Percentiles rank a stretch among this genome's conserved stretches.
phyloP scores from a whole-genome alignment of 2,113 vertebrate species.

The Gasterosteus aculeatus region DNA sequence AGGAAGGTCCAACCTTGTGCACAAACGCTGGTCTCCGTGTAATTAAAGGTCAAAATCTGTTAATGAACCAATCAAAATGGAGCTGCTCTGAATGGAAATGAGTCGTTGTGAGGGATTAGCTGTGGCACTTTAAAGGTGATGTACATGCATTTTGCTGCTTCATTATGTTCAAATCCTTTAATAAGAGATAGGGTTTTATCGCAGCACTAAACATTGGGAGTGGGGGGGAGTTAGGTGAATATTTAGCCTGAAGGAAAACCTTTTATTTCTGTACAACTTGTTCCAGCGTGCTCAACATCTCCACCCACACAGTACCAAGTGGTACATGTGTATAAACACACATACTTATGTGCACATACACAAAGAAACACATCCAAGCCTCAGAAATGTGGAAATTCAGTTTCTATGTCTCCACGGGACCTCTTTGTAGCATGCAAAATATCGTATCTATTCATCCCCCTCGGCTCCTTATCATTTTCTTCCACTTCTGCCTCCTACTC shows the following conservation, averaged over 20 bases:
- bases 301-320: conserved; percentile 44
- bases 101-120: not conserved
- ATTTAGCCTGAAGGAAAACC: conserved; percentile 46
- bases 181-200: conserved; percentile 27
- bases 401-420: conserved; percentile 34
- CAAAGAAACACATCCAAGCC: conserved; percentile 16
- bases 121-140: conserved; percentile 7
- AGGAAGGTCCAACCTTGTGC: not conserved
- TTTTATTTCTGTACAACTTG: conserved; percentile 51
- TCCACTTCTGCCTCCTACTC: conserved; percentile 7
- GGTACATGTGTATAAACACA: conserved; percentile 19
- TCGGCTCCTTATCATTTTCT: not conserved
- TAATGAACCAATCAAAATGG: conserved; percentile 4
- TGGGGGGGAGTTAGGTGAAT: conserved; percentile 16
- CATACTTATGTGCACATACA: conserved; percentile 1
- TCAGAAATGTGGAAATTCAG: conserved; percentile 35
- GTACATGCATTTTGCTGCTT: conserved; percentile 5
- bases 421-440: conserved; percentile 21
- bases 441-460: conserved; percentile 12
- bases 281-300: conserved; percentile 40
- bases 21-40: not conserved
- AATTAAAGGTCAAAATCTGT: conserved; percentile 17
- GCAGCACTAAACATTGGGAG: conserved; percentile 19
- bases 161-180: conserved; percentile 24
- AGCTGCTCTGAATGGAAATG: not conserved